Conservation (phyloP, 1,140 invertebrate genomes). For the Trissolcus basalis region DNA sequence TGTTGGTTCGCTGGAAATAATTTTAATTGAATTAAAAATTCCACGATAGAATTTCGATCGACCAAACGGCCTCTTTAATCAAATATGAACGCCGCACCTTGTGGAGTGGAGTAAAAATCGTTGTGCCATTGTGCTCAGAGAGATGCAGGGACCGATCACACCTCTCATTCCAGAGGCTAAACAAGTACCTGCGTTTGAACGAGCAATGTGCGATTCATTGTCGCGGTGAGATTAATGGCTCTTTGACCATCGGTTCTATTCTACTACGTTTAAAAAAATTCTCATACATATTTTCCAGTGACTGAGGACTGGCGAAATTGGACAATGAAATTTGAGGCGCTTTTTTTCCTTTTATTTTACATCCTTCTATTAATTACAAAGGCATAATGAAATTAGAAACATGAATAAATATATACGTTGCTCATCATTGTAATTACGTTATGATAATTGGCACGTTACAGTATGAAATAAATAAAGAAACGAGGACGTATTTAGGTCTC, state of each 20-base stretch:
- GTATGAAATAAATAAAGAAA: slow-evolving; percentile 38
- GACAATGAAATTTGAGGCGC: neutral
- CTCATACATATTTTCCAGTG: neutral
- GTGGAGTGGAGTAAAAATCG: slow-evolving; percentile 20
- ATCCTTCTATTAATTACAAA: slow-evolving; percentile 50
- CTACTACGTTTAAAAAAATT: neutral
- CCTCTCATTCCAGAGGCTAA: slow-evolving; percentile 40
- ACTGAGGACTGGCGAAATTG: neutral
- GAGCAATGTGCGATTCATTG: slow-evolving; percentile 40
- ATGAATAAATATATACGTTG: slow-evolving; percentile 46
- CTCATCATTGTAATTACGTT: slow-evolving; percentile 19
- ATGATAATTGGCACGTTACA: slow-evolving; percentile 33
- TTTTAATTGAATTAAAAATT: no score
- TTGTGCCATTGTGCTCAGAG: slow-evolving; percentile 18
- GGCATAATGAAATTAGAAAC: slow-evolving; percentile 35
- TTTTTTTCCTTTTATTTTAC: neutral
- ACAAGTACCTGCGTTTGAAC: slow-evolving; percentile 43
- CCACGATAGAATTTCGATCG: neutral
- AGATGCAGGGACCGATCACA: slow-evolving; percentile 33
- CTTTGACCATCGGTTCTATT: slow-evolving; percentile 27
- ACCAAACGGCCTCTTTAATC: slow-evolving; percentile 9
- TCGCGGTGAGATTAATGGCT: slow-evolving; percentile 30
- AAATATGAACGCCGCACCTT: slow-evolving; percentile 45
- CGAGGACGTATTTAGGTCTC: neutral
- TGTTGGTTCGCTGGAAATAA: no score